These are phyloP conservation scores for Metridium senile DNA, from an alignment of 92 coral and sea anemone genomes.

Conservation along the genomic window DNA sequence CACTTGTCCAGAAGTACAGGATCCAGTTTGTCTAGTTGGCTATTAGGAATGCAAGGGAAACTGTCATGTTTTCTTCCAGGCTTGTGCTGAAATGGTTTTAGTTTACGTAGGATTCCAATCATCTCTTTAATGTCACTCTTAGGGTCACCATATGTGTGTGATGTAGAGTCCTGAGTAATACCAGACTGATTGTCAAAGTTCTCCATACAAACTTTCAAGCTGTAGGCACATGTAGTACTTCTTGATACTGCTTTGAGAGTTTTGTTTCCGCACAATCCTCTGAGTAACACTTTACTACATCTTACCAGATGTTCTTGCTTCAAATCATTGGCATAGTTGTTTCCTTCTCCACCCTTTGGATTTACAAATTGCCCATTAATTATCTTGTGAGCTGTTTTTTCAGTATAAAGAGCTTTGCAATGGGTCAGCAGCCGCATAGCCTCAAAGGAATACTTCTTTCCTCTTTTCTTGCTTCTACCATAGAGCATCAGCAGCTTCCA, in stretches of 20 bases:
- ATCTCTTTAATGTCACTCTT: too few relatives aligned
- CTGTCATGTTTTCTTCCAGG: too few relatives aligned
- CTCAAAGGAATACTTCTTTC: slow-evolving; percentile 42
- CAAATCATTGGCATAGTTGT: slow-evolving; percentile 50
- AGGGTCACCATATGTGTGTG: too few relatives aligned
- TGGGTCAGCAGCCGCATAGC: slow-evolving; percentile 45
- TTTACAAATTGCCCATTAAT: slow-evolving; percentile 67
- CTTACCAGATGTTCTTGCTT: slow-evolving; percentile 55
- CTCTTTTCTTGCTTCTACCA: slow-evolving; percentile 21
- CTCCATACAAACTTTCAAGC: slow-evolving; percentile 22
- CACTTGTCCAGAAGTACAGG: too few relatives aligned
- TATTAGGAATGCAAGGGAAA: too few relatives aligned
- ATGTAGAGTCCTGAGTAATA: background rate
- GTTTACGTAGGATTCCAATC: too few relatives aligned
- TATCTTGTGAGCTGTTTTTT: slow-evolving; percentile 52
- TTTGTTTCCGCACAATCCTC: slow-evolving; percentile 25
- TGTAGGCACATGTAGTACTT: background rate
- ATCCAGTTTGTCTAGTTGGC: too few relatives aligned
- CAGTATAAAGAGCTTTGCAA: slow-evolving; percentile 32
- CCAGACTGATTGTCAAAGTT: background rate
- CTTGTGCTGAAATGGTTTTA: too few relatives aligned
- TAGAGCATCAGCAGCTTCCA: slow-evolving; percentile 46
- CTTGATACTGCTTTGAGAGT: slow-evolving; percentile 48
- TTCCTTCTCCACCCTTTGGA: slow-evolving; percentile 51
- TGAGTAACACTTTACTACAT: slow-evolving; percentile 10